Evolutionary conservation across 2,113 vertebrate genomes (phyloP).

Genomic region (Chaetodon trifascialis): DNA sequence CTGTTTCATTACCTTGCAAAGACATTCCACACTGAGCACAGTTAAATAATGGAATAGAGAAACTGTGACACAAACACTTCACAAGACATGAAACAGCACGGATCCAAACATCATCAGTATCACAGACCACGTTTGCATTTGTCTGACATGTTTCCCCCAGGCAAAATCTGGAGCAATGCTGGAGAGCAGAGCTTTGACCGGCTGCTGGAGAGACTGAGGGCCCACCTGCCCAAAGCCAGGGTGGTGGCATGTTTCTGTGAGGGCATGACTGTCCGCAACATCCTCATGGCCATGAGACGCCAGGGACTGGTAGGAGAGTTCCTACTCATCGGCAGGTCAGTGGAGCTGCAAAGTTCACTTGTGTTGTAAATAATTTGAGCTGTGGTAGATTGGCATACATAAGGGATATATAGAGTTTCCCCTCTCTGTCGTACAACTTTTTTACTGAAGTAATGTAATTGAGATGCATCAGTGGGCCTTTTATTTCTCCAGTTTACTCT

Average conservation of each 20-base stretch:
- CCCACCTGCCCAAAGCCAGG: slow-evolving; percentile 94
- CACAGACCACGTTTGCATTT: slow-evolving; percentile 24
- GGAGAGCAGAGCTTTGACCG: slow-evolving; percentile 96
- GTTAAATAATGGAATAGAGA: neutral
- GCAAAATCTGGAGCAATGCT: slow-evolving; percentile 99
- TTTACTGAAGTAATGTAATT: neutral
- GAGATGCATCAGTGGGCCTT: neutral
- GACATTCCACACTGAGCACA: slow-evolving; percentile 9
- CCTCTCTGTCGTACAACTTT: neutral
- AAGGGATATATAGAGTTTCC: too few relatives aligned
- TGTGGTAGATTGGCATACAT: neutral
- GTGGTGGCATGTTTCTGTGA: slow-evolving; percentile 99
- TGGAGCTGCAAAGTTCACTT: slow-evolving; percentile 38
- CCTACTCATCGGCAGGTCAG: slow-evolving; percentile 96
- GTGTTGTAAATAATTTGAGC: neutral
- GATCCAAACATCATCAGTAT: neutral
- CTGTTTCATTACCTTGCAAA: slow-evolving; percentile 4
- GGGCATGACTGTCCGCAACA: slow-evolving; percentile 97
- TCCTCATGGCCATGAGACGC: slow-evolving; percentile 97
- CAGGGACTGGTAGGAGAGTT: slow-evolving; percentile 93
- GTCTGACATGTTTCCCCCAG: slow-evolving; percentile 51
- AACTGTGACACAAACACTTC: neutral
- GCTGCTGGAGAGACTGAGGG: slow-evolving; percentile 90
- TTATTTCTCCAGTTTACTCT: neutral
- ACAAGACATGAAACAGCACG: neutral